Evolutionary conservation across 1,140 invertebrate species (phyloP), one percentile per base, ranked within the genome.

Genomic region (Lycorma delicatula): DNA sequence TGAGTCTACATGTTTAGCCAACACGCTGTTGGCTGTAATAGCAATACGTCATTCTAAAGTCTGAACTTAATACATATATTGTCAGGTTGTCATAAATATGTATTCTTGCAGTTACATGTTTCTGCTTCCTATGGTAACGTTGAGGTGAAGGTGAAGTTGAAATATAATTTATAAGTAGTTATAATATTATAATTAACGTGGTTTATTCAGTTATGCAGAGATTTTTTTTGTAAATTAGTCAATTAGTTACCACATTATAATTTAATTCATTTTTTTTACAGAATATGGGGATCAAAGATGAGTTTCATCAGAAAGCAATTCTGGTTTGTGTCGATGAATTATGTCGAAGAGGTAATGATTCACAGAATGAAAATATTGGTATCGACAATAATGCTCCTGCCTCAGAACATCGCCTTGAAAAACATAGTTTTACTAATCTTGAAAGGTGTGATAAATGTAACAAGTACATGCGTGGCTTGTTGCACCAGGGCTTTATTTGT

Each of bases 251-350:
- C n/a, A n/a, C n/a, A n/a, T n/a, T n/a, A n/a, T n/a, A n/a, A n/a
- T n/a, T n/a, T n/a, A n/a, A n/a, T n/a, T n/a, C n/a, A n/a, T 53
- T 44, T 64, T 71, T 68, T 56, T 71, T 75, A 6, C 72, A 89
- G 86, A 81, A 79, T 66, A 83, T 88, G 80, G 85, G 85, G 49
- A 84, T 89, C 66, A 82, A 83, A 68, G 85, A 88, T 74, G 83
- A 85, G 57, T 86, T 85, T 67, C 85, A 87, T 71, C 83, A 86
- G 66, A 81, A 80, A 66, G 79, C 82, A 41, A 82, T 88, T 61
- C 70, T 89, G 56, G 76, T 81, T 22, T 84, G 83, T 68, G 79
- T 89, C 56, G 82, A 85, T 69, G 84, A 87, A 70, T 71, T 88
- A 20, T 49, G 50, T 46, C 54, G 54, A 25, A 36, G 38, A 26